Evolutionary conservation across 2,797 vertebrate species (phyloP).

Genomic region (Megalops cyprinoides): DNA sequence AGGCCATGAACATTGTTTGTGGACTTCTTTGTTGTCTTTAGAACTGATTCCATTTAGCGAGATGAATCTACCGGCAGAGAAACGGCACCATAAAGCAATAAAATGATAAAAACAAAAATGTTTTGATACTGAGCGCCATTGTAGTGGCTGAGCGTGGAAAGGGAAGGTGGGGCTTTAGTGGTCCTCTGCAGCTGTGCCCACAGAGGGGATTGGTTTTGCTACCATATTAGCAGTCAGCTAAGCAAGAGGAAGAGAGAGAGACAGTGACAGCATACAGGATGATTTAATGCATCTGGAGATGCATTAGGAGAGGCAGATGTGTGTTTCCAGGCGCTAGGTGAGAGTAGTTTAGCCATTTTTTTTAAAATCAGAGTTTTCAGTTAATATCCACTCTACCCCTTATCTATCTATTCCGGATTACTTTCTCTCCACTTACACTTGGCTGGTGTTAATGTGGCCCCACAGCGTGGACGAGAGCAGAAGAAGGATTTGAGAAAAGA

Average conservation of each 20-base stretch:
- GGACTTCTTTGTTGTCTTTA: background rate
- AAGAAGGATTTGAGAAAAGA: slow-evolving; percentile 26
- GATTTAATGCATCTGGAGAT: background rate
- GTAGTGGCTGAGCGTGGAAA: background rate
- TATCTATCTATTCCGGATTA: slow-evolving; percentile 28
- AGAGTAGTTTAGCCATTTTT: background rate
- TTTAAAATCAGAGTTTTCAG: slow-evolving; percentile 59
- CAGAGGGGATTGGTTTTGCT: background rate
- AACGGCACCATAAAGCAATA: slow-evolving; percentile 25
- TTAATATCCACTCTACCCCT: slow-evolving; percentile 52
- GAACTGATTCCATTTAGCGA: background rate
- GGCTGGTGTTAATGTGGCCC: slow-evolving; percentile 24
- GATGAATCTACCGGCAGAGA: background rate
- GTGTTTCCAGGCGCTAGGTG: background rate
- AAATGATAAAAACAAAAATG: too few species aligned
- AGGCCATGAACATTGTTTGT: too few species aligned
- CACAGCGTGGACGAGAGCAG: background rate
- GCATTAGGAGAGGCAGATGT: background rate
- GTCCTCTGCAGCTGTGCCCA: background rate
- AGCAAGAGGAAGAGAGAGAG: too few species aligned
- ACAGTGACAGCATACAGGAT: too few species aligned
- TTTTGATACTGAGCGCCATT: too few species aligned
- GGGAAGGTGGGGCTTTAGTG: background rate
- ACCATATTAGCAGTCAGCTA: too few species aligned
- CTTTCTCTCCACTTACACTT: background rate